Base-by-base conservation (phyloP, 2,888 invertebrate species). In the Serripes groenlandicus region DNA sequence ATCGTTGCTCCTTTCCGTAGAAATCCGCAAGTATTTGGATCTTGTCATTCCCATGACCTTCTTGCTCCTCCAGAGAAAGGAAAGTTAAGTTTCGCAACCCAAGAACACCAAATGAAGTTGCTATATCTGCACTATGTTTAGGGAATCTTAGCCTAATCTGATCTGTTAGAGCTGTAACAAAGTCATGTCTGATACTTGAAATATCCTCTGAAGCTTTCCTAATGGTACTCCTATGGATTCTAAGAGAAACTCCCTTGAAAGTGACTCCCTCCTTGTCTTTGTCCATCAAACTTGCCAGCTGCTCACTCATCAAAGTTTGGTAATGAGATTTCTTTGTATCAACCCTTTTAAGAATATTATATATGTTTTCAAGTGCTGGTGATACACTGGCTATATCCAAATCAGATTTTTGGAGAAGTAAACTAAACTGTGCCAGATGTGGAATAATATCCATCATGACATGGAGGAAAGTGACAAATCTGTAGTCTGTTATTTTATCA, bases 371-470 rank as follows among this genome's bases (percentile, higher is more conserved):
- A 42, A 68, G 3, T 26, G 68, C 37, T 68, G 37, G 68, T 21
- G n/a, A 26, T 21, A 68, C 68, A 42, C n/a, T 26, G 37, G 68
- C 37, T 15, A 68, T 68, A 26, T 37, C 68, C 18, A 68, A 23
- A 68, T 68, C 68, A 4, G 42, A 68, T 26, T 68, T 68, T 26
- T 68, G 68, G 11, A 68, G 42, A 9, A 68, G 21, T 9, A 68
- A 26, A 68, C 68, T 26, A 4, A 68, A 23, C 28, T 68, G 68
- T 21, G 68, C 37, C 34, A 68, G 23, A n/a, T 68, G 68, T 15
- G 42, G 68, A 18, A 68, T 68, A 42, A n/a, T n/a, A n/a, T n/a
- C n/a, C n/a, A n/a, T n/a, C 35, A 66, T 66, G n/a, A 68, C n/a
- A 49, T 68, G 42, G 1, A 68, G 26, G 28, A 37, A n/a, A 68